Percentiles rank a stretch among this genome's conserved stretches.
Evolutionary conservation across 2,797 vertebrate species (phyloP).

Genomic region (Pantherophis alleghaniensis): DNA sequence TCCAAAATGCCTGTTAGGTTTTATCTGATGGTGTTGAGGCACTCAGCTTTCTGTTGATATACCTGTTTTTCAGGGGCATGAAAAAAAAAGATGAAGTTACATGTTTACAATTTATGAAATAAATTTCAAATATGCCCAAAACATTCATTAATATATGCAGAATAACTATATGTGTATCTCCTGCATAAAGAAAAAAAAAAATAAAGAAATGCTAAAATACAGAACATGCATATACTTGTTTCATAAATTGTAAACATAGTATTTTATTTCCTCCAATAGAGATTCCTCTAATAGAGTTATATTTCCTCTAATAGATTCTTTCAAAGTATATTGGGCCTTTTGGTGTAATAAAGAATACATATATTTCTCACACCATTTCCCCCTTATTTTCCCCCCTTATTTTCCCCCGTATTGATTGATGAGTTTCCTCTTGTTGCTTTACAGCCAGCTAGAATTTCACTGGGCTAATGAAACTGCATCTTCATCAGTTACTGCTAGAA

Average conservation of each 20-base stretch:
- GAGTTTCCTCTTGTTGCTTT: not conserved
- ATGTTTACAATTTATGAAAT: not conserved
- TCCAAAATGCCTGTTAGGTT: not conserved
- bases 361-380: not conserved
- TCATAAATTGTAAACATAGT: not conserved
- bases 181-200: not conserved
- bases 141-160: not conserved
- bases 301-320: not conserved
- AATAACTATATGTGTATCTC: not conserved
- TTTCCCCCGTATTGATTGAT: not conserved
- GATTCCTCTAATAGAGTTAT: not conserved
- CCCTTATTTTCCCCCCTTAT: not conserved
- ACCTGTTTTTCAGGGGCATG: not conserved
- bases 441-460: not conserved
- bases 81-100: not conserved
- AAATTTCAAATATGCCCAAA: not conserved
- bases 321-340: not conserved
- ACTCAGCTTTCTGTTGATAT: not conserved
- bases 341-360: not conserved
- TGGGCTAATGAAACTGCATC: not conserved
- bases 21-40: not conserved
- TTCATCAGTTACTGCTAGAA: not conserved
- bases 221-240: not conserved
- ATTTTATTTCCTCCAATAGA: not conserved
- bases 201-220: not conserved